Evolutionary conservation across 2,888 invertebrate genomes (phyloP).

Genomic region (Leucozona laternaria): DNA sequence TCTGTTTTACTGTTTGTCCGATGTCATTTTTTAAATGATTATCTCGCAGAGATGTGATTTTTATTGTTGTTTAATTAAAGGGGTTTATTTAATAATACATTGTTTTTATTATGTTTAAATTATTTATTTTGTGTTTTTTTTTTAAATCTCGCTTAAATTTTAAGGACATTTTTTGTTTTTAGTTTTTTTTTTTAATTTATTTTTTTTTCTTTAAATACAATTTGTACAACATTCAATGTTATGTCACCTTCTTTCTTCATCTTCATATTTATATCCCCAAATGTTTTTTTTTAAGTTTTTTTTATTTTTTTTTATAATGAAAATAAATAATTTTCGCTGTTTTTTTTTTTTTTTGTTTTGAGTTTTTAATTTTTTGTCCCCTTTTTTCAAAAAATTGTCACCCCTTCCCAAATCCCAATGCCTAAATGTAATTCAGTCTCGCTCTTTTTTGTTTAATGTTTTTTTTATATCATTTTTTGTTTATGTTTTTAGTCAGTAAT

Average conservation of each 20-base stretch:
- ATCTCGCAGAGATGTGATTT: conserved; percentile 72
- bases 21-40: conserved; percentile 70
- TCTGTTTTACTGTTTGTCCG: conserved; percentile 22
- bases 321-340: conserved; percentile 78
- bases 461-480: conserved; percentile 54
- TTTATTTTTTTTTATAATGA: conserved; percentile 76
- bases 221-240: conserved; percentile 75
- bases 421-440: conserved; percentile 77
- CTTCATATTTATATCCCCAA: conserved; percentile 14
- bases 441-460: conserved; percentile 70
- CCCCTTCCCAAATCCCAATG: conserved; percentile 74
- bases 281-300: conserved; percentile 46
- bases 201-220: conserved; percentile 68
- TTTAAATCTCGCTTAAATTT: conserved; percentile 69
- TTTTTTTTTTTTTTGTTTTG: conserved; percentile 59
- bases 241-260: conserved; percentile 64
- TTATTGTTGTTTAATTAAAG: conserved; percentile 41
- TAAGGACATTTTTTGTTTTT: conserved; percentile 70
- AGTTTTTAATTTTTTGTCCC: conserved; percentile 60
- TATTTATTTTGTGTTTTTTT: conserved; percentile 51
- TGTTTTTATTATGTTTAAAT: conserved; percentile 47
- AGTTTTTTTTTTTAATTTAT: conserved; percentile 40
- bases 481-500: conserved; percentile 60
- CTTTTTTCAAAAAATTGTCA: conserved; percentile 75
- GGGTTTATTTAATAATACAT: conserved; percentile 65